These are phyloP conservation scores for Hypanus sabinus DNA, from an alignment of 2,113 vertebrate genomes.

Conservation along the genomic window DNA sequence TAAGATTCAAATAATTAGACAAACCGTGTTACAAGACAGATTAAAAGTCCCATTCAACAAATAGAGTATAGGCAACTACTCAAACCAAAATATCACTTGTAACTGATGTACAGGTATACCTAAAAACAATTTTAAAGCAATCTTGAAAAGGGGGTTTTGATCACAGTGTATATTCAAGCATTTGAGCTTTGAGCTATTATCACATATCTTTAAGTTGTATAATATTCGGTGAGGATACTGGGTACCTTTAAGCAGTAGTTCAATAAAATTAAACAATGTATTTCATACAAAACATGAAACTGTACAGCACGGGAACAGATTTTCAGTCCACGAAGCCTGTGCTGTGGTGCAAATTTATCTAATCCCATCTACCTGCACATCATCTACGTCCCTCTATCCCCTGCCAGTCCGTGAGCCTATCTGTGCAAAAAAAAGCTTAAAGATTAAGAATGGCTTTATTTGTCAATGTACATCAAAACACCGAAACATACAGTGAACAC, in stretches of 20 bases:
- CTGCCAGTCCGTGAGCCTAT: no score
- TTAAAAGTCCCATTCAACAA: background rate
- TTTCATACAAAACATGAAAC: background rate
- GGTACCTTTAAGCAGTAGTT: background rate
- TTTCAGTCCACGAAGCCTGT: no score
- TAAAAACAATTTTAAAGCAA: conserved; percentile 1
- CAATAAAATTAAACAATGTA: background rate
- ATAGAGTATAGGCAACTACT: background rate
- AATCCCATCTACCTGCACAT: no score
- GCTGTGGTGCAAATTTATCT: no score
- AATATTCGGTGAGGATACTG: background rate
- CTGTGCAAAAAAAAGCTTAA: no score
- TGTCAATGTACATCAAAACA: no score
- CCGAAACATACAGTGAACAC: no score
- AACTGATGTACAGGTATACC: background rate
- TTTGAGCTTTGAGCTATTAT: background rate
- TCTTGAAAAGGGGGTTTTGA: background rate
- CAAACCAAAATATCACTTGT: background rate
- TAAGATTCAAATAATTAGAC: no score
- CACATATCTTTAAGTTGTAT: background rate
- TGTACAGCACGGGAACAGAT: no score
- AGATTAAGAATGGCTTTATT: no score
- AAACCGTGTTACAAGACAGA: background rate
- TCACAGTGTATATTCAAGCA: background rate
- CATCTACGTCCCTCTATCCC: no score